Evolutionary conservation across 2,113 vertebrate species (phyloP).

Genomic region (Coregonus clupeaformis): DNA sequence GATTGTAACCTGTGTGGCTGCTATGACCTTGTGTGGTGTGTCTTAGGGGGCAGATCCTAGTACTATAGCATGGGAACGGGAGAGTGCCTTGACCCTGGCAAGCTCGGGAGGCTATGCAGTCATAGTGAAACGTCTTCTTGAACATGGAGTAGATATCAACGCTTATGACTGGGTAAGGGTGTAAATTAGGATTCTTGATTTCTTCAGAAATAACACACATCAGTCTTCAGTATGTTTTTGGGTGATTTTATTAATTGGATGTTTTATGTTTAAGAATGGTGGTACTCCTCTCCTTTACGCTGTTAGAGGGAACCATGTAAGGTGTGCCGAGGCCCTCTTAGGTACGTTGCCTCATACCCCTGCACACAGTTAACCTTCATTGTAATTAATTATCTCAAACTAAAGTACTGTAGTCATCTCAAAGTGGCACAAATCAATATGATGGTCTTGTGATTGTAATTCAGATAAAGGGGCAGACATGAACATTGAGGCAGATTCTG

Average conservation of each 20-base stretch:
- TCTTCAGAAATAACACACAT: background rate
- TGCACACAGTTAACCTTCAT: too few relatives aligned
- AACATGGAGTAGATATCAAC: constrained; percentile 86
- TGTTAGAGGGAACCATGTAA: constrained; percentile 90
- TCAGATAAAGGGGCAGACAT: constrained; percentile 84
- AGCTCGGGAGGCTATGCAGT: constrained; percentile 92
- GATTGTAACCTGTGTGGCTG: background rate
- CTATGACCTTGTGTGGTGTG: background rate
- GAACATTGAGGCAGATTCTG: constrained; percentile 91
- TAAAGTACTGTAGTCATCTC: background rate
- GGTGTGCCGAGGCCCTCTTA: constrained; percentile 87
- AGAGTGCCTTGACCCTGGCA: constrained; percentile 90
- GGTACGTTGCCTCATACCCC: constrained; percentile 66
- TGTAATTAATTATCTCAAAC: background rate
- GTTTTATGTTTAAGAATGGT: constrained; percentile 78
- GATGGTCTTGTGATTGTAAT: constrained; percentile 1
- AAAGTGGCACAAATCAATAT: background rate
- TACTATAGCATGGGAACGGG: constrained; percentile 83
- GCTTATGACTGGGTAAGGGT: constrained; percentile 90
- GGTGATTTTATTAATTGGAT: too few relatives aligned
- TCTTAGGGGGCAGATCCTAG: constrained; percentile 89
- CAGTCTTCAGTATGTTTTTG: background rate
- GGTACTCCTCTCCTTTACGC: constrained; percentile 95
- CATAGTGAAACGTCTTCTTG: constrained; percentile 84
- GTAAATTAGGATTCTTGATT: background rate